Percentiles rank a stretch among this genome's conserved stretches.
phyloP scores from a whole-genome alignment of 2,113 vertebrate species.

The Microcebus tavaratra region DNA sequence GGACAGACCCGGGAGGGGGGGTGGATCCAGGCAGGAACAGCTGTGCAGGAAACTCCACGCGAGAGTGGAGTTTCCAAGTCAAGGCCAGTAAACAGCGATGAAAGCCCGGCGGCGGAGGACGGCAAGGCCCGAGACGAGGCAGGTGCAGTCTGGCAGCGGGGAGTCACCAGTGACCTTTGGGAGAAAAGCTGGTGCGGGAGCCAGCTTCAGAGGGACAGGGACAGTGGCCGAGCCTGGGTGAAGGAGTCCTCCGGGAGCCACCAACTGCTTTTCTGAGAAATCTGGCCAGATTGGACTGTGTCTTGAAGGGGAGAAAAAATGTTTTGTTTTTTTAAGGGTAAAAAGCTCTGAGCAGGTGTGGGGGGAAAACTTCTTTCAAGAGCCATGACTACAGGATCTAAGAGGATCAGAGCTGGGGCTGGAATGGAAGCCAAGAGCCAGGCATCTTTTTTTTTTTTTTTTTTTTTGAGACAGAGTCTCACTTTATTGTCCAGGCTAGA shows the following conservation, averaged over 20 bases:
- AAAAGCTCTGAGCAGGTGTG: neutral
- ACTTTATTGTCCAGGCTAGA: too few relatives aligned
- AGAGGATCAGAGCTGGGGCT: neutral
- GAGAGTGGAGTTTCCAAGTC: neutral
- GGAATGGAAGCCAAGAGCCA: neutral
- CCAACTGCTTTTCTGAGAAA: neutral
- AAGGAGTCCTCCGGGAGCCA: fast-evolving
- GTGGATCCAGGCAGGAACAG: neutral
- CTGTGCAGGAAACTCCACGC: neutral
- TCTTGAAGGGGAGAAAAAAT: neutral
- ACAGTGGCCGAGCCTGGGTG: fast-evolving
- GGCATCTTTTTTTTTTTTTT: too few relatives aligned
- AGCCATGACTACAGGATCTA: neutral
- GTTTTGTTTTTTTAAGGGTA: neutral
- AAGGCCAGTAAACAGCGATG: neutral
- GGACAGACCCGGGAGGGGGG: neutral
- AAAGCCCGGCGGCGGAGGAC: neutral
- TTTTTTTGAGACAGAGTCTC: too few relatives aligned
- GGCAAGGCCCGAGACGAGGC: neutral
- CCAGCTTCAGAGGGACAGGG: neutral
- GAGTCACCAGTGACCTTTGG: neutral
- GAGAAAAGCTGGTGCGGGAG: neutral
- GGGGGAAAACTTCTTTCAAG: neutral
- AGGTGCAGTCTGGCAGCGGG: fast-evolving
- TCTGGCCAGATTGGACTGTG: neutral